Percentiles rank a stretch among this genome's conserved stretches.
phyloP scores from a whole-genome alignment of 2,888 invertebrate species.

The Quadriops clusia region DNA sequence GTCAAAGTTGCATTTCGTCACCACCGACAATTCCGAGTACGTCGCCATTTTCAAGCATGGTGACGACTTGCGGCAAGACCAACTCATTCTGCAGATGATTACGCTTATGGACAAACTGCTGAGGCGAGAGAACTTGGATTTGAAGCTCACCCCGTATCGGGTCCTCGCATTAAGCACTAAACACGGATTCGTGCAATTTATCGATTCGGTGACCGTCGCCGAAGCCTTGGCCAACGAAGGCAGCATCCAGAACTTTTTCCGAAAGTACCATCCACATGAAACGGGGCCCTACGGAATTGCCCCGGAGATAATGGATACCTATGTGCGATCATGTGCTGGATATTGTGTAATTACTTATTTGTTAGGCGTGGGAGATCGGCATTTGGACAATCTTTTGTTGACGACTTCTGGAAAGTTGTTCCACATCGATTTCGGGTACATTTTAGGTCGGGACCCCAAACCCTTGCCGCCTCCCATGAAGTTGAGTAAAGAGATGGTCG shows the following conservation, averaged over 20 bases:
- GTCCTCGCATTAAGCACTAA: conserved; percentile 92
- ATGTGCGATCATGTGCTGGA: conserved; percentile 90
- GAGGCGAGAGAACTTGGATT: conserved; percentile 86
- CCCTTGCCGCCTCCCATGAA: conserved; percentile 99
- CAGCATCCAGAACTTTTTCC: conserved; percentile 85
- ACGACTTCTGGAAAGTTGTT: conserved; percentile 84
- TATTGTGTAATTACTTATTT: conserved; percentile 98
- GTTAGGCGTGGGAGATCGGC: conserved; percentile 93
- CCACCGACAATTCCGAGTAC: conserved; percentile 71
- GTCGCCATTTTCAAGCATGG: conserved; percentile 94
- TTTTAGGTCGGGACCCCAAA: conserved; percentile 95
- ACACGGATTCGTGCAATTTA: conserved; percentile 93
- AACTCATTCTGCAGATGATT: conserved; percentile 94
- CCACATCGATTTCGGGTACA: conserved; percentile 97
- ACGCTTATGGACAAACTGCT: conserved; percentile 95
- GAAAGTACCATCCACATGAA: conserved; percentile 80
- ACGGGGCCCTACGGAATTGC: conserved; percentile 81
- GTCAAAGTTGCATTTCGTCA: conserved; percentile 77
- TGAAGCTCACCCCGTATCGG: conserved; percentile 90
- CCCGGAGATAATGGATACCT: conserved; percentile 94
- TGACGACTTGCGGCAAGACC: conserved; percentile 95
- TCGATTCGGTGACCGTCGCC: conserved; percentile 86
- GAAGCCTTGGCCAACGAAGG: conserved; percentile 81
- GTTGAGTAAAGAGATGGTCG: conserved; percentile 97
- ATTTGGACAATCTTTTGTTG: conserved; percentile 91